These are phyloP conservation scores for Rafetus swinhoei DNA, from an alignment of 2,113 vertebrate genomes.

Conservation along the genomic window DNA sequence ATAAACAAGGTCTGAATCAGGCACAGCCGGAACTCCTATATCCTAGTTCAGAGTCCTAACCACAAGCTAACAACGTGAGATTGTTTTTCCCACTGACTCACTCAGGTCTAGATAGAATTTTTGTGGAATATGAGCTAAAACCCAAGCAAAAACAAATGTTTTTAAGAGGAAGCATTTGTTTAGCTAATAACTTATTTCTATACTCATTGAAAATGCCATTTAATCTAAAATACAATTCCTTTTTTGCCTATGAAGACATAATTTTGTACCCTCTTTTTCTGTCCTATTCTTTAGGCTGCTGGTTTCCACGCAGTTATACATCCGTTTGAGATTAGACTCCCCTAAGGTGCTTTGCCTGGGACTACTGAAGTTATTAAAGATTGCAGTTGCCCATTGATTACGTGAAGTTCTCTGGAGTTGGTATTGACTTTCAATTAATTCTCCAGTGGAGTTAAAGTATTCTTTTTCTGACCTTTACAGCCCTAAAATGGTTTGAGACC, in stretches of 20 bases:
- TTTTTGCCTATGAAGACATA: not conserved
- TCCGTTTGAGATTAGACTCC: not conserved
- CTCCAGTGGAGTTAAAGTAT: not conserved
- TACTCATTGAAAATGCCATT: not conserved
- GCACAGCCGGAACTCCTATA: not conserved
- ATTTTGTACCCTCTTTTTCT: not conserved
- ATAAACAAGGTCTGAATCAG: too few relatives aligned
- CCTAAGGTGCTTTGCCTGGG: not conserved
- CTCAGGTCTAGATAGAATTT: not conserved
- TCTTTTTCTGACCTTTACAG: not conserved
- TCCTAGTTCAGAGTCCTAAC: not conserved
- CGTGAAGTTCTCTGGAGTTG: not conserved
- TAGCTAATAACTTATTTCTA: not conserved
- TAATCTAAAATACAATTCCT: not conserved
- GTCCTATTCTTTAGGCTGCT: not conserved
- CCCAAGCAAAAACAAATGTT: not conserved
- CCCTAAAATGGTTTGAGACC: not conserved
- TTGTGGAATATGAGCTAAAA: not conserved
- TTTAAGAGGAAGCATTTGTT: not conserved
- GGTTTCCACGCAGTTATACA: not conserved
- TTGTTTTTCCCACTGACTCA: not conserved
- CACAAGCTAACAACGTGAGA: not conserved
- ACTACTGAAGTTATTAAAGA: not conserved
- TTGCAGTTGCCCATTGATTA: not conserved
- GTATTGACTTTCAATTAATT: not conserved